Conservation (phyloP, 2,797 vertebrate species). For the Gallirallus australis region DNA sequence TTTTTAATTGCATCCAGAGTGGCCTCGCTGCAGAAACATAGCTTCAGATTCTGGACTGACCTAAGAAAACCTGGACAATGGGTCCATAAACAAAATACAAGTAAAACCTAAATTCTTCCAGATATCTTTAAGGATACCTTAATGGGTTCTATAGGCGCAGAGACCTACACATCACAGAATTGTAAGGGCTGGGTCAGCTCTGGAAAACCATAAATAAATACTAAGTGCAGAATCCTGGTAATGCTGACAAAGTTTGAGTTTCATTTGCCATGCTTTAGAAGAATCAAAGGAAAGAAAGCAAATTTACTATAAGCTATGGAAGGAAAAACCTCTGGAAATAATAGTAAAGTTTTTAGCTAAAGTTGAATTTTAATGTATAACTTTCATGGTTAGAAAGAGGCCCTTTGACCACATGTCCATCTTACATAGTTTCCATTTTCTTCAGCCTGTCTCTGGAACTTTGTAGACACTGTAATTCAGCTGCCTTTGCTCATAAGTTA, state of each 20-base stretch:
- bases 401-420: background rate
- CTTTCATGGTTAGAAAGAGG: background rate
- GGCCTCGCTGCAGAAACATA: slow-evolving; percentile 76
- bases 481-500: background rate
- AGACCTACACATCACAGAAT: background rate
- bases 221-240: background rate
- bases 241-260: background rate
- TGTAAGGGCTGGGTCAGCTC: background rate
- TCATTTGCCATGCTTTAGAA: background rate
- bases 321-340: background rate
- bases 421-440: background rate
- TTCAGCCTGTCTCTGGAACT: background rate
- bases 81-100: background rate
- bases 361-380: background rate
- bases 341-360: background rate
- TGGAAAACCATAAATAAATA: background rate
- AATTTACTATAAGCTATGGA: background rate
- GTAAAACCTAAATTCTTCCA: background rate
- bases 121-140: background rate
- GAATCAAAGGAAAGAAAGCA: background rate
- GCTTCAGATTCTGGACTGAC: slow-evolving; percentile 69
- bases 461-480: background rate
- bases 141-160: background rate
- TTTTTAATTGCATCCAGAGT: slow-evolving; percentile 65
- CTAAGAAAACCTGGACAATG: slow-evolving; percentile 74